Base-by-base conservation (phyloP, 2,888 invertebrate species). In the Dichetophora obliterata region DNA sequence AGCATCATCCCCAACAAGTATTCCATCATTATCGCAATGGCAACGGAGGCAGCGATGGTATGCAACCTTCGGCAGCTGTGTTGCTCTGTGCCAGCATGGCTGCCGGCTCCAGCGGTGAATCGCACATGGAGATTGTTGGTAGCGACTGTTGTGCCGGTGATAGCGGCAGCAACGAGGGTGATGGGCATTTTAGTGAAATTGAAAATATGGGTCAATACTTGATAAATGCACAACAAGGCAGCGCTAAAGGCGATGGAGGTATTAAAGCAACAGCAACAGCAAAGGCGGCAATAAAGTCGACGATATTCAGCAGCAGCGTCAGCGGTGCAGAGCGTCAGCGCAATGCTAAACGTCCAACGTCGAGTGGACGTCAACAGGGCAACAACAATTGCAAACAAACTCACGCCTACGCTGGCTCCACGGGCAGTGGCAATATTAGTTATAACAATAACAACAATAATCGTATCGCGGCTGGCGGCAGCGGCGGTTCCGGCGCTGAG, bases 181-280 rank as follows among this genome's bases (percentile, higher is more conserved):
- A 89, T 87, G 89, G 88, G 84, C 85, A 87, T 88, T 88, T 88
- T 89, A 88, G 88, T 88, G 89, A 89, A 89, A 85, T 84, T 85
- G 88, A 88, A 86, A 88, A 87, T 88, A 85, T 88, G 87, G 88
- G 88, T 87, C 82, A 89, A 84, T 86, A 89, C 88, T 83, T 89
- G 87, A 88, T 88, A 85, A 86, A 87, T 82, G 83, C 83, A 79
- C 82, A 78, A 75, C 82, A 79, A 82, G 75, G 77, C 78, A 81
- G 79, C 80, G 80, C 80, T 78, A 81, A 79, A 76, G 80, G 82
- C 82, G 82, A 80, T 78, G 80, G 63, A 77, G 81, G 75, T 80
- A 78, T 63, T 72, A 81, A 82, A 82, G 80, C 78, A 77, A 74
- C 72, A 77, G 81, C 75, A 74, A 74, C 68, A 54, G 75, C 75